These are phyloP conservation scores for Pungitius pungitius DNA, from an alignment of 2,113 vertebrate species.

Conservation along the genomic window DNA sequence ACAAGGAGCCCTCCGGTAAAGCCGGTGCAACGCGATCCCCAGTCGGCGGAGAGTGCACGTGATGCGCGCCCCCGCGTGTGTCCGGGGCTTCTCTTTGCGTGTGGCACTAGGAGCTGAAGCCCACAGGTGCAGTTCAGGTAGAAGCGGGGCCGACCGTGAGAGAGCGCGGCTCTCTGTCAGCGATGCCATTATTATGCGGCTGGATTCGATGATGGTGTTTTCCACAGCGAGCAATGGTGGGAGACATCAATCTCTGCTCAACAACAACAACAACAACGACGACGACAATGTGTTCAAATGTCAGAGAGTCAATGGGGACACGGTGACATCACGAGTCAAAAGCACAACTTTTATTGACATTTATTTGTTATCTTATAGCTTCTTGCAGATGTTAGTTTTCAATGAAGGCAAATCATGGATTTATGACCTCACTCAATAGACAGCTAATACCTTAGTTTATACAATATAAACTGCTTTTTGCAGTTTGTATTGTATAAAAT, in stretches of 20 bases:
- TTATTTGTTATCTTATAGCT: neutral
- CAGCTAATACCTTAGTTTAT: neutral
- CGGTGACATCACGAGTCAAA: conserved; percentile 12
- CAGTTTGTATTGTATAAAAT: too few relatives aligned
- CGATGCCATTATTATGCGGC: conserved; percentile 53
- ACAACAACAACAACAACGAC: conserved; percentile 16
- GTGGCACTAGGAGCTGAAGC: conserved; percentile 51
- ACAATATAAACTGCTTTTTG: too few relatives aligned
- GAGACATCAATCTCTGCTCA: conserved; percentile 46
- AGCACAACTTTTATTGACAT: conserved; percentile 9
- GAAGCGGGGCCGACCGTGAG: conserved; percentile 38
- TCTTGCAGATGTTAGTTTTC: neutral
- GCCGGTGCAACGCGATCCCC: conserved; percentile 59
- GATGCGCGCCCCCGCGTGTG: conserved; percentile 55
- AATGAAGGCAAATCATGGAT: neutral
- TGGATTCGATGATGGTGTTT: conserved; percentile 52
- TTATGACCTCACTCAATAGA: neutral
- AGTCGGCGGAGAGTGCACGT: conserved; percentile 43
- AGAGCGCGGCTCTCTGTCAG: conserved; percentile 56
- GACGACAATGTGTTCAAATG: neutral
- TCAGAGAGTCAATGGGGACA: conserved; percentile 4
- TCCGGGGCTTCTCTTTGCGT: conserved; percentile 46
- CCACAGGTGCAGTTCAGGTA: conserved; percentile 77
- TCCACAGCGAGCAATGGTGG: conserved; percentile 52
- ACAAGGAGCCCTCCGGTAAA: conserved; percentile 52